Base-by-base conservation (phyloP, 2,797 vertebrate species). In the Streptopelia turtur region DNA sequence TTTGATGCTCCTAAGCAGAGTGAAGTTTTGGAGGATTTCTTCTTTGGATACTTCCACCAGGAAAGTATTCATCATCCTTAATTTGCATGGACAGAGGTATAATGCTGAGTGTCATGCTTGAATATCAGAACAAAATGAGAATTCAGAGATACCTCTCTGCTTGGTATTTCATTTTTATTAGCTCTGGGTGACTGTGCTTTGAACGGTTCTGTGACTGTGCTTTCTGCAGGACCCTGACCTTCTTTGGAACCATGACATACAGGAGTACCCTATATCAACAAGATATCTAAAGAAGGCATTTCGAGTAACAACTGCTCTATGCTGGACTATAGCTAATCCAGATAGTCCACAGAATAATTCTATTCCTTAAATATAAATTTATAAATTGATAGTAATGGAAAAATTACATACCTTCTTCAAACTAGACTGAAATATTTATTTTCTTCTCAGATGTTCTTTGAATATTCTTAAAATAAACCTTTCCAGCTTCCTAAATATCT, bases 21-120 rank as follows among this genome's bases (percentile, higher is more conserved):
- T 72, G 35, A 41, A 6, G 1, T 25, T 76, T 35, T 23, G 9
- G 0, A 3, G 4, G 1, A 1, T 2, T 37, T 50, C 11, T 37
- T 4, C 20, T 39, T 49, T 28, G 2, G 1, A 41, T 60, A 77
- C 15, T 27, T 79, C 72, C 20, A 50, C 2, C 39, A 31, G 13
- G 11, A 35, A 65, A 65, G 22, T 35, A 63, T 39, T 56, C 21
- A 50, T 16, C 24, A 66, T 72, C 33, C 27, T 83, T 74, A 37
- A 76, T 65, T 50, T 85, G 1, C 8, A 13, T 25, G 9, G 14
- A 22, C 5, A 69, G 45, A 56, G 7, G 9, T 4, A 59, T 45
- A 72, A 66, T 60, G 37, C 65, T 76, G 59, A 87, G 27, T 39
- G 9, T 60, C 30, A 61, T 39, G 16, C 30, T 68, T 50, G 30